Evolutionary conservation across 2,113 vertebrate genomes (phyloP).

Genomic region (Scomber colias): DNA sequence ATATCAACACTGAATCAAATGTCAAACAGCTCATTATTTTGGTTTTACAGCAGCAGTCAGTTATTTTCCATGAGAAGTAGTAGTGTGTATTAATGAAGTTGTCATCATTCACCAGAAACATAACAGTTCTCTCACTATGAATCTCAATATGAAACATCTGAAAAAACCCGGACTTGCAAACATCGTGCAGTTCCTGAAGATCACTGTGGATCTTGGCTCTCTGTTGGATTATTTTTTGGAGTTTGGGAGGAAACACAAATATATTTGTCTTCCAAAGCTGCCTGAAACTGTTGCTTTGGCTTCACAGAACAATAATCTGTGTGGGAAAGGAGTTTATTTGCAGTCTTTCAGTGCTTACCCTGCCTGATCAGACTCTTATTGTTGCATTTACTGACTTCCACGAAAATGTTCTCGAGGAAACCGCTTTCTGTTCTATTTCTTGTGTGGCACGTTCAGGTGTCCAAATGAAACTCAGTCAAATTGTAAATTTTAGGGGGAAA

Average conservation of each 20-base stretch:
- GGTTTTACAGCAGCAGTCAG: no score
- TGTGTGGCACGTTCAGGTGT: not conserved
- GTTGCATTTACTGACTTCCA: conserved; percentile 13
- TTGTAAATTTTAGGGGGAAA: not conserved
- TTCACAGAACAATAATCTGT: conserved; percentile 50
- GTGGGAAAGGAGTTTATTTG: conserved; percentile 52
- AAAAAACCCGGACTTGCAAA: no score
- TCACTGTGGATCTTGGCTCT: conserved; percentile 3
- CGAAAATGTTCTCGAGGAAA: conserved; percentile 12
- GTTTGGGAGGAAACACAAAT: conserved; percentile 25
- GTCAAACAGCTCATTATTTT: not conserved
- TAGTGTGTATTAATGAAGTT: no score
- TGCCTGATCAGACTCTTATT: conserved; percentile 22
- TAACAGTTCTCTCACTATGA: no score
- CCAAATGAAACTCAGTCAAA: conserved; percentile 3
- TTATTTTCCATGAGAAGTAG: no score
- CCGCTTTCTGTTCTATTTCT: not conserved
- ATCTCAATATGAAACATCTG: no score
- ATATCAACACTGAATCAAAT: not conserved
- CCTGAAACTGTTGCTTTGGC: conserved; percentile 19
- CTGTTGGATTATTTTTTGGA: conserved; percentile 3
- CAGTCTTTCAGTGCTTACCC: conserved; percentile 36
- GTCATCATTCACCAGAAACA: no score
- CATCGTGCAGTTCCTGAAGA: not conserved
- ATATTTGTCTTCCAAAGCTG: conserved; percentile 28